phyloP scores from a whole-genome alignment of 2,888 invertebrate genomes.

The Meganola albula region DNA sequence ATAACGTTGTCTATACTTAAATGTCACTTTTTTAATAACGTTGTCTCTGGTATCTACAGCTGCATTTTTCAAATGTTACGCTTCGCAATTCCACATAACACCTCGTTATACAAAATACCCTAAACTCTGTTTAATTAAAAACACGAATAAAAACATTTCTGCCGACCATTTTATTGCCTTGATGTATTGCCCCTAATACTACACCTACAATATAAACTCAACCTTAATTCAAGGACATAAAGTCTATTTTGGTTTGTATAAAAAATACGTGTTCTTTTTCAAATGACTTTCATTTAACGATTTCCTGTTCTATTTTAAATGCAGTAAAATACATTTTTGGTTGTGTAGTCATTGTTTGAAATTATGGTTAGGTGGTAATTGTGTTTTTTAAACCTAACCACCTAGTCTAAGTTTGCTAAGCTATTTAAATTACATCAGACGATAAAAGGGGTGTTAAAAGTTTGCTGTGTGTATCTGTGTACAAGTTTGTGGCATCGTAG shows the following conservation, averaged over 20 bases:
- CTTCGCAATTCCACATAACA: not conserved
- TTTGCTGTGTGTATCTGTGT: no score
- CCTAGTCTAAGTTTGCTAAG: no score
- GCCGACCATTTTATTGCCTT: conserved; percentile 64
- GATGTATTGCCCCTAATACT: conserved; percentile 53
- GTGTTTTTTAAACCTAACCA: no score
- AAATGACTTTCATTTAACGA: conserved; percentile 56
- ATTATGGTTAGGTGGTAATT: no score
- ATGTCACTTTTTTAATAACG: no score
- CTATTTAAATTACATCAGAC: no score
- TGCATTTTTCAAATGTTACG: no score
- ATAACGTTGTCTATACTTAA: no score
- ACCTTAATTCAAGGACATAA: conserved; percentile 15
- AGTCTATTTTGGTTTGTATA: conserved; percentile 1
- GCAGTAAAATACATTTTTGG: conserved; percentile 63
- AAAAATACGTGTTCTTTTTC: conserved; percentile 30
- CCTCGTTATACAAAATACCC: conserved; percentile 58
- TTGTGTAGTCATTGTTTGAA: conserved; percentile 40
- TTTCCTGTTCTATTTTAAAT: conserved; percentile 68
- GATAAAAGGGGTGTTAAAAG: no score
- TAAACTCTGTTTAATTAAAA: conserved; percentile 72
- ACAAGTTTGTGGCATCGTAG: no score
- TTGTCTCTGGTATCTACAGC: no score
- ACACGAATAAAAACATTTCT: conserved; percentile 66
- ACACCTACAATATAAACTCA: conserved; percentile 31